These are phyloP conservation scores for Ptilodon capucinus DNA, from an alignment of 2,888 invertebrate genomes.

Conservation along the genomic window DNA sequence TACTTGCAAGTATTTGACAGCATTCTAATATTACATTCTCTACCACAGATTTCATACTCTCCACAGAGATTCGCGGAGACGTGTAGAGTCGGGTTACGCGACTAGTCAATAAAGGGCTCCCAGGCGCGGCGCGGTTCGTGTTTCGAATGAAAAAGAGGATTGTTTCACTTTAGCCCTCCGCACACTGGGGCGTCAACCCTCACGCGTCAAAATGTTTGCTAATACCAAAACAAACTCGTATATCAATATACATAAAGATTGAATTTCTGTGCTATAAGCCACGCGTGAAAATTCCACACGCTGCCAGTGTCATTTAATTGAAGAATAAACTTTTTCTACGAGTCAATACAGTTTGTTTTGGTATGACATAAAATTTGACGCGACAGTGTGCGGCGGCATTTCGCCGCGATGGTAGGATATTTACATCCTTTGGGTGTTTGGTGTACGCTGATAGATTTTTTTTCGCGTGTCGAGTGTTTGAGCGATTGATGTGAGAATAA, in stretches of 20 bases:
- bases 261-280: too few species aligned
- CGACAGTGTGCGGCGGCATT: too few species aligned
- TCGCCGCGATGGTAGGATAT: background rate
- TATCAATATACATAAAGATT: too few species aligned
- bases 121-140: conserved; percentile 43
- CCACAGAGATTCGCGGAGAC: conserved; percentile 60
- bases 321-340: too few species aligned
- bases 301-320: too few species aligned
- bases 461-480: background rate
- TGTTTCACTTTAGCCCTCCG: conserved; percentile 21
- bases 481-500: background rate
- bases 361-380: too few species aligned
- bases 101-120: conserved; percentile 55
- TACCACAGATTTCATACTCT: conserved; percentile 62
- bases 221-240: too few species aligned
- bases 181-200: too few species aligned
- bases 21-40: conserved; percentile 56
- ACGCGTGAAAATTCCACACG: too few species aligned
- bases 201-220: too few species aligned
- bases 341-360: too few species aligned
- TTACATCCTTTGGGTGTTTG: background rate
- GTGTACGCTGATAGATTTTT: background rate
- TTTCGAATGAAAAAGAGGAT: conserved; percentile 50
- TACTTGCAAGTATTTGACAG: conserved; percentile 34
- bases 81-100: conserved; percentile 58